Percentiles rank a stretch among this genome's conserved stretches.
Conservation (phyloP, 1,140 invertebrate genomes). For the Drosophila takahashii region DNA sequence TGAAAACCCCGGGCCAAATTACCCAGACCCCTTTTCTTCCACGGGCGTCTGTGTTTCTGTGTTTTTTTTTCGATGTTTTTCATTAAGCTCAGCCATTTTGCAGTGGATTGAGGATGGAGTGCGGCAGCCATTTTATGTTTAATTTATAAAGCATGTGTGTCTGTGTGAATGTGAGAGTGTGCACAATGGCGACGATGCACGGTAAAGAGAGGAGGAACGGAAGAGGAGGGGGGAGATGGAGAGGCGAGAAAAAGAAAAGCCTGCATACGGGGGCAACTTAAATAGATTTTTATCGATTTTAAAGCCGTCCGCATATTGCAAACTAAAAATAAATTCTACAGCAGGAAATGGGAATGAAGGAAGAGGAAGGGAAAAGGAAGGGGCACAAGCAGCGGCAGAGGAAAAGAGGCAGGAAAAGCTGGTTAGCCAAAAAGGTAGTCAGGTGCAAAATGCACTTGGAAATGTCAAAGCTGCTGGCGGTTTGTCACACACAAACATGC, state of each 20-base stretch:
- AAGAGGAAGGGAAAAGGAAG: neutral
- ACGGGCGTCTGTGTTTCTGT: constrained; percentile 6
- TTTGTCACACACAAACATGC: constrained; percentile 41
- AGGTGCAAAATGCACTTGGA: constrained; percentile 77
- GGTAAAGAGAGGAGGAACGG: constrained; percentile 11
- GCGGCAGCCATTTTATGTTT: constrained; percentile 75
- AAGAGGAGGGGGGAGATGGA: constrained; percentile 1
- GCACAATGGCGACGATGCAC: constrained; percentile 36
- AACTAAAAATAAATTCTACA: constrained; percentile 76
- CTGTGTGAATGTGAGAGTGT: constrained; percentile 30
- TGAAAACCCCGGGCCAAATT: neutral
- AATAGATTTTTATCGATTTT: constrained; percentile 83
- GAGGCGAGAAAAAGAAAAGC: constrained; percentile 12
- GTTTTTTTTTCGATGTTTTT: constrained; percentile 49
- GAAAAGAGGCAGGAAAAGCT: constrained; percentile 30
- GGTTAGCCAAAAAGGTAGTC: constrained; percentile 46
- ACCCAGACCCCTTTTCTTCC: constrained; percentile 5
- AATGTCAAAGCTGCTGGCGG: constrained; percentile 78
- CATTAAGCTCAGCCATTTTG: constrained; percentile 53
- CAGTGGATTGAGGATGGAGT: constrained; percentile 38
- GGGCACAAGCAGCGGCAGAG: neutral
- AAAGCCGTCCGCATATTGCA: constrained; percentile 67
- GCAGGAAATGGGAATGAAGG: constrained; percentile 50
- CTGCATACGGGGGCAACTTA: constrained; percentile 65
- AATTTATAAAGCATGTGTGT: constrained; percentile 68